These are phyloP conservation scores for Acanthosepion esculentum DNA, from an alignment of 2,888 invertebrate species.

Conservation along the genomic window DNA sequence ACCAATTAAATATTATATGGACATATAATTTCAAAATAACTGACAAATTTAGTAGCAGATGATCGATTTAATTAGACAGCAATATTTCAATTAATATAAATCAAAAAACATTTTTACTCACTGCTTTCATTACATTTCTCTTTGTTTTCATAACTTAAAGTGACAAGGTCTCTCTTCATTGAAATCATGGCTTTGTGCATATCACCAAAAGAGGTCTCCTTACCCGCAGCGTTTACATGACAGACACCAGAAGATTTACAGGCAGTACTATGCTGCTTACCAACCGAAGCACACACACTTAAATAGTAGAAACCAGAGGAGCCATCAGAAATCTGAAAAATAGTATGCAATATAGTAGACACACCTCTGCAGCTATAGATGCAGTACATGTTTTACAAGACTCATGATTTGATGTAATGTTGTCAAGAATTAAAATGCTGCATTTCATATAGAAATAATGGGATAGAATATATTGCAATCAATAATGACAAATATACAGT, in stretches of 20 bases:
- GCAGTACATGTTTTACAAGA: too few species aligned
- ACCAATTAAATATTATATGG: too few species aligned
- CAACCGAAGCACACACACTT: conserved; percentile 55
- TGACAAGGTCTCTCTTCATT: conserved; percentile 45
- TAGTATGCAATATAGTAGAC: neutral
- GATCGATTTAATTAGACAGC: neutral
- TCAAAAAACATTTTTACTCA: neutral
- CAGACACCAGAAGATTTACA: conserved; percentile 37
- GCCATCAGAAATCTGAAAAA: neutral
- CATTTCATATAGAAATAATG: too few species aligned
- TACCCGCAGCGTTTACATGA: conserved; percentile 48
- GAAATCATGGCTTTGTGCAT: conserved; percentile 41
- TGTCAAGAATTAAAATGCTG: too few species aligned
- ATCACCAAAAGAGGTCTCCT: conserved; percentile 49
- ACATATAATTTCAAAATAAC: neutral
- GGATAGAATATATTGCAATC: too few species aligned
- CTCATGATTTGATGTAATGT: too few species aligned
- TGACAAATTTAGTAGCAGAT: too few species aligned
- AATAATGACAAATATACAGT: too few species aligned
- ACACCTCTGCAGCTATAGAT: too few species aligned
- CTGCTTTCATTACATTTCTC: neutral
- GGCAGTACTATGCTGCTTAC: neutral
- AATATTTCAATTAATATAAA: neutral
- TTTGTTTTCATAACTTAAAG: conserved; percentile 4
- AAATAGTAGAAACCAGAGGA: conserved; percentile 53